A percentile compares a stretch with the other conserved stretches of the same genome.
Evolutionary conservation across 1,140 invertebrate genomes (phyloP).

Genomic region (Lutraria rhynchaena): DNA sequence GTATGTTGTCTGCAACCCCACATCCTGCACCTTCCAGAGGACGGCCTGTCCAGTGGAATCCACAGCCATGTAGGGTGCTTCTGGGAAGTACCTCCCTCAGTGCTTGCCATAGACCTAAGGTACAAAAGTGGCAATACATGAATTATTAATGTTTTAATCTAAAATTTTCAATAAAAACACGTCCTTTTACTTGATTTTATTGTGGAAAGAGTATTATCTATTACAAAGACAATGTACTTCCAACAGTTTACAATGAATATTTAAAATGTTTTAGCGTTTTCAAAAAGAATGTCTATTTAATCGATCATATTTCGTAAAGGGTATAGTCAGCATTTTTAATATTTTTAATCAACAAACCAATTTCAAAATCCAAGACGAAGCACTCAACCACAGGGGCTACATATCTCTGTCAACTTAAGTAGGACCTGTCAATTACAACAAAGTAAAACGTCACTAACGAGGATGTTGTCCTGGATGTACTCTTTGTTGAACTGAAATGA

Average conservation of each 20-base stretch:
- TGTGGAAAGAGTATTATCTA: too few species aligned
- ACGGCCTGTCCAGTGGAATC: background rate
- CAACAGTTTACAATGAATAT: too few species aligned
- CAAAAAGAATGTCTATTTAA: too few species aligned
- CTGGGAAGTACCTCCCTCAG: background rate
- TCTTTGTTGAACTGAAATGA: too few species aligned
- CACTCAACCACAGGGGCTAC: background rate
- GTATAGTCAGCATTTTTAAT: too few species aligned
- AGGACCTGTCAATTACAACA: too few species aligned
- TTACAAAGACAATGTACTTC: too few species aligned
- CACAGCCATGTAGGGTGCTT: background rate
- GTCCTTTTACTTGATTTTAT: background rate
- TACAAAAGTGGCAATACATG: background rate
- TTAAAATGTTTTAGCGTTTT: too few species aligned
- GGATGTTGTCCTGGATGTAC: too few species aligned
- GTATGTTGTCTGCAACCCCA: background rate
- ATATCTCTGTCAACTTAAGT: too few species aligned
- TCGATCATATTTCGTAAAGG: too few species aligned
- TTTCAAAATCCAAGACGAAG: constrained; percentile 11
- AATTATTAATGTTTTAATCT: background rate
- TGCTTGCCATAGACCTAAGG: background rate
- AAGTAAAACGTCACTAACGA: too few species aligned
- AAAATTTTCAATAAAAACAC: background rate
- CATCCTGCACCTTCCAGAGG: background rate
- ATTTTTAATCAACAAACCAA: background rate